Conservation (phyloP, 2,797 vertebrate genomes). For the Scleropages formosus region DNA sequence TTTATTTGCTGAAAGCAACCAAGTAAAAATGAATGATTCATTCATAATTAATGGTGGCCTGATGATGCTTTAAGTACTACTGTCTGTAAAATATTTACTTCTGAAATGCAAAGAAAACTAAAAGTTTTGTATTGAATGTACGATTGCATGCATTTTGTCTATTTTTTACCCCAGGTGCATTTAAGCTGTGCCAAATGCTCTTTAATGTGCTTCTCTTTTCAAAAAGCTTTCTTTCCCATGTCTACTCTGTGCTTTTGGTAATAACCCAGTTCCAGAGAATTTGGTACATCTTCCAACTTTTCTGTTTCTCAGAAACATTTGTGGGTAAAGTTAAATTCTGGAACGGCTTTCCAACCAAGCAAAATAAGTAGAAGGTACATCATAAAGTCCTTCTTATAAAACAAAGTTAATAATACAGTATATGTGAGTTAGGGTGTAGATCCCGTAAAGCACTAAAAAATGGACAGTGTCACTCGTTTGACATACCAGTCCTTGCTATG, state of each 20-base stretch:
- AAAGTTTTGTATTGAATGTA: slow-evolving; percentile 27
- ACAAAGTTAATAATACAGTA: no score
- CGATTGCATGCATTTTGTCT: slow-evolving; percentile 17
- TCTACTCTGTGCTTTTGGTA: background rate
- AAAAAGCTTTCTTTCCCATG: no score
- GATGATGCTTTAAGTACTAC: slow-evolving; percentile 25
- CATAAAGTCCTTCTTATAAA: no score
- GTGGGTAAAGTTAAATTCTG: background rate
- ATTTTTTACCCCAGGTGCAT: slow-evolving; percentile 19
- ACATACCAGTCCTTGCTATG: no score
- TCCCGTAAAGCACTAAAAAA: no score
- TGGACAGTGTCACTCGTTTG: no score
- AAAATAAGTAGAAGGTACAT: no score
- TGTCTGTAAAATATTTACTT: slow-evolving; percentile 44
- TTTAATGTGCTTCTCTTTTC: background rate
- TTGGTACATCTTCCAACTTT: background rate
- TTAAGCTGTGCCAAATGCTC: slow-evolving; percentile 3
- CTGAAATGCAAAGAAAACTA: slow-evolving; percentile 28
- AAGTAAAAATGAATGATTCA: slow-evolving; percentile 40
- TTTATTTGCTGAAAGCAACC: slow-evolving; percentile 42
- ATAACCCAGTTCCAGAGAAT: background rate
- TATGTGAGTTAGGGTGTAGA: no score
- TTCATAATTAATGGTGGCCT: slow-evolving; percentile 38
- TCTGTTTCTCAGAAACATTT: background rate
- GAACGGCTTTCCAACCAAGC: no score